Evolutionary conservation across 1,140 invertebrate genomes (phyloP), one percentile per base, ranked within the genome.

Genomic region (Pararge aegeria): DNA sequence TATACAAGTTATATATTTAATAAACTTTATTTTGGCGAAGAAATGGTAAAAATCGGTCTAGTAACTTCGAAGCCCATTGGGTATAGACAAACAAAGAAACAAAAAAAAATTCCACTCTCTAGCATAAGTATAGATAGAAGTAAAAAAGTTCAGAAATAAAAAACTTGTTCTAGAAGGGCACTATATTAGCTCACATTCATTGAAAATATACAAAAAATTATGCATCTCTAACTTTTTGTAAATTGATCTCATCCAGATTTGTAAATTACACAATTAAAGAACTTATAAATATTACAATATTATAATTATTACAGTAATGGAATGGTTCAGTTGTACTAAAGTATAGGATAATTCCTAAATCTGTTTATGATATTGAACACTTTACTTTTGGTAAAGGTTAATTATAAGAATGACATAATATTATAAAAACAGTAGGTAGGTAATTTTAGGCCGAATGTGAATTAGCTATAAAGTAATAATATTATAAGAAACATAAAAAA

Each of bases 241-340:
- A 42, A 42, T 13, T 12, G 5, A 9, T n/a, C n/a, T n/a, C n/a
- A 24, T 16, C n/a, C 48, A 27, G 48, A 29, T 34, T 27, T 50
- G 24, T 50, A 50, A 27, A 27, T 13, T 27, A 50, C 15, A 42
- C 2, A 30, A 24, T 37, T 34, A 19, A 30, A 53, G 40, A 60
- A 60, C 58, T 61, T 61, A 61, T 42, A 50, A 42, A 55, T 61
- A 54, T 54, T 29, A 54, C 40, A 50, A 37, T 59, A 18, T 19
- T 46, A 37, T 37, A 42, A 53, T 61, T 53, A 37, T 61, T 55
- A 61, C 44, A 61, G 15, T 66, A 80, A 80, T 87, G 83, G 84
- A 84, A 84, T 87, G 83, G 71, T 82, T 81, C 54, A 61, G 62
- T 83, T 78, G 68, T 83, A 83, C 77, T 81, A 81, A 61, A 69